These are phyloP conservation scores for Clusia tigrina DNA, from an alignment of 2,888 invertebrate genomes.

Conservation along the genomic window DNA sequence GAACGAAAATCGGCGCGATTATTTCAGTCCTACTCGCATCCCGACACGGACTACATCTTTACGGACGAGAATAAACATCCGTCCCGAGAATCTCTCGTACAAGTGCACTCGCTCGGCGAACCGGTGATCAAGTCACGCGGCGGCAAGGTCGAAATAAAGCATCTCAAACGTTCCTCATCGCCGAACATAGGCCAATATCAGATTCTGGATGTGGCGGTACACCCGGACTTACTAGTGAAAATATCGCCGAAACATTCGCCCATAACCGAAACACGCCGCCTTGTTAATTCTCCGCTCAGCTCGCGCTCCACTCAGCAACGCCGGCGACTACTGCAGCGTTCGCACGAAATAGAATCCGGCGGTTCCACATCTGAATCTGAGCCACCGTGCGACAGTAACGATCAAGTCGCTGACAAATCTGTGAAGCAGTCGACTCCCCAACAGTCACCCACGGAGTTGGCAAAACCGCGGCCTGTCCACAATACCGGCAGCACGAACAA, in stretches of 20 bases:
- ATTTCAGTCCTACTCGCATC: constrained; percentile 54
- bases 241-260: constrained; percentile 48
- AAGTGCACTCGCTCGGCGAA: background rate
- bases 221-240: constrained; percentile 55
- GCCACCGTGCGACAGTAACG: constrained; percentile 29
- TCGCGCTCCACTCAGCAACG: constrained; percentile 42
- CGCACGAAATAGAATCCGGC: constrained; percentile 46
- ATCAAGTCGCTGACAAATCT: background rate
- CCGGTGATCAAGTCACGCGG: constrained; percentile 45
- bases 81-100: constrained; percentile 30
- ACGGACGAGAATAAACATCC: constrained; percentile 57
- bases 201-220: constrained; percentile 51
- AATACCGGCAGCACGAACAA: constrained; percentile 4
- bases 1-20: constrained; percentile 42
- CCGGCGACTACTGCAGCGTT: constrained; percentile 43
- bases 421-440: background rate
- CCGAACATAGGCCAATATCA: constrained; percentile 53
- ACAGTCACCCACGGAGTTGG: constrained; percentile 16
- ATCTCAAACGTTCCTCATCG: constrained; percentile 51
- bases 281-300: constrained; percentile 19
- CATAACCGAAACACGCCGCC: constrained; percentile 24
- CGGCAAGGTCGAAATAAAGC: constrained; percentile 48
- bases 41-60: constrained; percentile 54
- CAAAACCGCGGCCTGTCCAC: constrained; percentile 20
- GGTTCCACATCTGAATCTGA: constrained; percentile 47